Conservation (phyloP, 1,140 invertebrate species). For the Papilio dardanus region DNA sequence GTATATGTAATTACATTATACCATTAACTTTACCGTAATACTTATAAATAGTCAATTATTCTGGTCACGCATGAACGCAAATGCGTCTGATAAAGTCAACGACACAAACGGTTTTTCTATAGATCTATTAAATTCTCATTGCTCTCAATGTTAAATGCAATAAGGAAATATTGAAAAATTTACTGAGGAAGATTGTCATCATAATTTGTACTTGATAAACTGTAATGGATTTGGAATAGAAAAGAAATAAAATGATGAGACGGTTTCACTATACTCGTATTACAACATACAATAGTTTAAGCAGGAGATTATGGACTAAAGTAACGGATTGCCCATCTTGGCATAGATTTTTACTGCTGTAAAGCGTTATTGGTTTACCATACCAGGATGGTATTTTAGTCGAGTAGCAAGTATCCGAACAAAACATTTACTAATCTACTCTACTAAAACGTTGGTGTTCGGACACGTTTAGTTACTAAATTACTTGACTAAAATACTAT, state of each 20-base stretch:
- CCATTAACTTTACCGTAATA: conserved; percentile 19
- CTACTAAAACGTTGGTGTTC: no score
- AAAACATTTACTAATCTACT: no score
- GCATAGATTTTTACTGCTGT: no score
- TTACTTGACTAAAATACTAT: no score
- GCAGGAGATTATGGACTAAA: no score
- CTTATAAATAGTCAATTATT: conserved; percentile 13
- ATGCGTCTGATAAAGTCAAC: not conserved
- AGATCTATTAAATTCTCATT: conserved; percentile 11
- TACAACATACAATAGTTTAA: no score
- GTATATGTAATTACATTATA: conserved; percentile 1
- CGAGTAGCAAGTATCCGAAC: no score
- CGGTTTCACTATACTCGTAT: not conserved
- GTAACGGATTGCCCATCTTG: no score
- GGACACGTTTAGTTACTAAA: no score
- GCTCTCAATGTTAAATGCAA: conserved; percentile 1
- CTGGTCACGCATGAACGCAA: not conserved
- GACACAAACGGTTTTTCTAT: conserved; percentile 15
- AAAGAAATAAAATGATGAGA: not conserved
- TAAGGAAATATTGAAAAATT: conserved; percentile 11
- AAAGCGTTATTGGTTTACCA: no score
- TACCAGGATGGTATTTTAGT: no score
- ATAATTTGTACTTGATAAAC: not conserved
- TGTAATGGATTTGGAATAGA: not conserved
- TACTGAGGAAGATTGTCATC: not conserved